These are phyloP conservation scores for Tamandua tetradactyla DNA, from an alignment of 2,797 vertebrate genomes.

Conservation along the genomic window DNA sequence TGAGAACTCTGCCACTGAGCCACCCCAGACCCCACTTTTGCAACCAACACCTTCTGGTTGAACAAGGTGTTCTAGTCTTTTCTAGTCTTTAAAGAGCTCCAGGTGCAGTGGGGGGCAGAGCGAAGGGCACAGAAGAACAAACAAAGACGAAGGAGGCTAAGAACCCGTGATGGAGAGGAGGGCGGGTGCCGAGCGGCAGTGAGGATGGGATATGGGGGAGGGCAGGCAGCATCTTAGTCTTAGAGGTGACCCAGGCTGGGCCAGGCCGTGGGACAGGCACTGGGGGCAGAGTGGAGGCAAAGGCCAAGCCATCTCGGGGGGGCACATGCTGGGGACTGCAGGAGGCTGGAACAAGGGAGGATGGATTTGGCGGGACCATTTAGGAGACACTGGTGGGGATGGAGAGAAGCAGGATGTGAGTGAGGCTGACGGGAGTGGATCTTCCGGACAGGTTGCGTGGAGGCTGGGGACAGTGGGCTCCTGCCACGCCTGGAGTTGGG, in stretches of 20 bases:
- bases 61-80: no score
- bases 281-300: neutral
- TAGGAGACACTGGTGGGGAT: neutral
- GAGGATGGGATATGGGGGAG: neutral
- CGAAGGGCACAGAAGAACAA: neutral
- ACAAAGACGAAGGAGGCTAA: neutral
- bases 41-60: no score
- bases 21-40: no score
- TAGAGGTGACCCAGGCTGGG: neutral
- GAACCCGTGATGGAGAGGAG: neutral
- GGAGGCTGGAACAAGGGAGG: neutral
- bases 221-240: neutral
- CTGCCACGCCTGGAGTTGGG: neutral
- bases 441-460: neutral
- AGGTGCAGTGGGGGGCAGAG: neutral
- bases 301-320: accelerated
- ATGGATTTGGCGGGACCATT: neutral
- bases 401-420: neutral
- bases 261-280: neutral
- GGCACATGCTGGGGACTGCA: neutral
- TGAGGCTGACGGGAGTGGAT: accelerated
- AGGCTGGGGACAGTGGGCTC: accelerated
- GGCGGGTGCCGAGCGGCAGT: accelerated
- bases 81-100: neutral
- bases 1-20: no score